A percentile compares a stretch with the other conserved stretches of the same genome.
These are phyloP conservation scores for Octomys mimax DNA, from an alignment of 2,797 vertebrate species.

Conservation along the genomic window DNA sequence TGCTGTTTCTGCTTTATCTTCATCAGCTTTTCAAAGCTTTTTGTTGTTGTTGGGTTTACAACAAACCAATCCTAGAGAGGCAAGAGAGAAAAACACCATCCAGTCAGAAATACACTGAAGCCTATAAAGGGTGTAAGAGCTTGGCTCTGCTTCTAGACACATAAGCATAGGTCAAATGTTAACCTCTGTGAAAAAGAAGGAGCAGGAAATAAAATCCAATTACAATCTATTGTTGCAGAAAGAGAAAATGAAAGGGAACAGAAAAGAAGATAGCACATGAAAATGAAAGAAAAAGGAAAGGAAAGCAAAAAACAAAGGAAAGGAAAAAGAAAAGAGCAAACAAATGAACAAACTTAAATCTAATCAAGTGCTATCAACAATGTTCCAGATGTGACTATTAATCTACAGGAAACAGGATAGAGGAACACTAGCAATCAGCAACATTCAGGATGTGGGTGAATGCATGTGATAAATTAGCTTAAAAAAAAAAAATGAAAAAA, in stretches of 20 bases:
- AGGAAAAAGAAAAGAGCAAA: background rate
- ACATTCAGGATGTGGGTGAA: background rate
- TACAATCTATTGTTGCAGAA: background rate
- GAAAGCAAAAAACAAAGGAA: background rate
- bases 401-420: background rate
- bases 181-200: background rate
- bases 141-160: background rate
- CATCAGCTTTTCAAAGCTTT: constrained; percentile 94
- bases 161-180: background rate
- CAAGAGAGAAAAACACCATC: constrained; percentile 72
- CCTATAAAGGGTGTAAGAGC: background rate
- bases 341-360: background rate
- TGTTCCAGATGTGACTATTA: background rate
- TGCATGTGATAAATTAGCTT: background rate
- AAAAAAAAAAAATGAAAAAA: background rate
- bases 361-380: background rate
- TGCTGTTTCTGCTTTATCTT: constrained; percentile 91
- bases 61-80: constrained; percentile 96
- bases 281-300: background rate
- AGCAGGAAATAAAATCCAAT: background rate
- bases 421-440: background rate
- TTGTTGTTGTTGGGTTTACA: constrained; percentile 93
- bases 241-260: background rate
- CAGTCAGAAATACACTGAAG: constrained; percentile 2
- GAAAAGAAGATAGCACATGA: background rate